Evolutionary conservation across 2,113 vertebrate species (phyloP).

Genomic region (Cebidichthys violaceus): DNA sequence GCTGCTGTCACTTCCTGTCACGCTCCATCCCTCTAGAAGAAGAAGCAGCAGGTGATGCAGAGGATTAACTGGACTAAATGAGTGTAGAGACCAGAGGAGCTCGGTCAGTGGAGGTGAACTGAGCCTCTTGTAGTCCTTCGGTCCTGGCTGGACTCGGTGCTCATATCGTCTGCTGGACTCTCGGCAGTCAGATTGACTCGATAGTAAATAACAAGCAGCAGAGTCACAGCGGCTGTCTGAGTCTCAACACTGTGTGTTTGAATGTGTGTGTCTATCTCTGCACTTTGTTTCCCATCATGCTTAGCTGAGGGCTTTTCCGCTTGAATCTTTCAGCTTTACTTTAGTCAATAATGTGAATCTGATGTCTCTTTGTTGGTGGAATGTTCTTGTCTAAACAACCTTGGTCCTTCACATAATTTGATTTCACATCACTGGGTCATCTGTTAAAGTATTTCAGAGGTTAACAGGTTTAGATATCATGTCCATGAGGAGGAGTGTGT

Average conservation of each 20-base stretch:
- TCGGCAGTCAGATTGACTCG: background rate
- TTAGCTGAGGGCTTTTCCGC: background rate
- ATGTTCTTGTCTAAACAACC: no score
- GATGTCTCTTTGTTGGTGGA: background rate
- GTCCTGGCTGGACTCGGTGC: background rate
- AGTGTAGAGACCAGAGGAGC: background rate
- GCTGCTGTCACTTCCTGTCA: background rate
- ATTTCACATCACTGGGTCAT: no score
- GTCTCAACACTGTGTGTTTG: background rate
- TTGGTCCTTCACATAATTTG: no score
- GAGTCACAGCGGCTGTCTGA: background rate
- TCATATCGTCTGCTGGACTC: background rate
- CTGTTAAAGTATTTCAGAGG: background rate
- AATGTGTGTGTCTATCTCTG: background rate
- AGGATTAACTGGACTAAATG: conserved; percentile 2
- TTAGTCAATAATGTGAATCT: background rate
- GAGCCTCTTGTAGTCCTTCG: background rate
- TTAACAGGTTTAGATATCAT: no score
- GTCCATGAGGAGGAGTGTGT: background rate
- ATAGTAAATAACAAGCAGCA: background rate
- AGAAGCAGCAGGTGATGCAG: background rate
- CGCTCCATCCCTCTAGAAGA: background rate
- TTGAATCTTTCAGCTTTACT: background rate
- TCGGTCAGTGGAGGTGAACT: background rate
- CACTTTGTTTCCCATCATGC: background rate